phyloP scores from a whole-genome alignment of 53 echinoderm and acorn worm genomes.

The Zoroaster sp. region DNA sequence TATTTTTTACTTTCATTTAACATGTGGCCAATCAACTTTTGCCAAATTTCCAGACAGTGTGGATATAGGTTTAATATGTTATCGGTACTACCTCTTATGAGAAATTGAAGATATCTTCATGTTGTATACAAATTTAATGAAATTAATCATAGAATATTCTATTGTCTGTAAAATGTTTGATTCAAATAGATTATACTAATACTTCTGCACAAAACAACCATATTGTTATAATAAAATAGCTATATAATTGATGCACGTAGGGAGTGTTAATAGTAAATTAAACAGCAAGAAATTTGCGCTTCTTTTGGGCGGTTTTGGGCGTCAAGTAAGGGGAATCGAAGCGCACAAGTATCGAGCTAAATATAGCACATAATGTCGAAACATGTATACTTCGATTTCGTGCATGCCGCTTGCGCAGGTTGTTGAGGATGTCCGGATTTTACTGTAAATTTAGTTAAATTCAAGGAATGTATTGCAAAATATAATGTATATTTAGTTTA shows the following conservation, averaged over 20 bases:
- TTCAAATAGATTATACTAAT: too few relatives aligned
- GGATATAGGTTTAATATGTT: not conserved
- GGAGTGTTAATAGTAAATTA: not conserved
- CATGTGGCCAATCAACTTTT: constrained; percentile 24
- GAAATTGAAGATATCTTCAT: not conserved
- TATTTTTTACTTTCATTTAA: not conserved
- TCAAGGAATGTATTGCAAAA: not conserved
- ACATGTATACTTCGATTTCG: too few relatives aligned
- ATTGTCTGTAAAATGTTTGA: too few relatives aligned
- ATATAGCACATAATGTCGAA: too few relatives aligned
- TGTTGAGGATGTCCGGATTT: too few relatives aligned
- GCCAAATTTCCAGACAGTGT: constrained; percentile 23
- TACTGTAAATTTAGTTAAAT: not conserved
- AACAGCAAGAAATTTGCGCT: not conserved
- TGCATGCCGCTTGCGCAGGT: too few relatives aligned
- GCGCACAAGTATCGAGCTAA: too few relatives aligned
- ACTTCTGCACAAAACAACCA: not conserved
- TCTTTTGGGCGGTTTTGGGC: not conserved
- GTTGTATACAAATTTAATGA: not conserved
- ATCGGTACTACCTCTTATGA: not conserved
- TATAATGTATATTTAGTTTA: not conserved
- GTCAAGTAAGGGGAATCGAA: not conserved
- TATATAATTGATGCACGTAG: not conserved
- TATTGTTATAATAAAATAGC: not conserved
- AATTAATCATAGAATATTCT: too few relatives aligned